Evolutionary conservation across 2,797 vertebrate species (phyloP).

Genomic region (Prionace glauca): DNA sequence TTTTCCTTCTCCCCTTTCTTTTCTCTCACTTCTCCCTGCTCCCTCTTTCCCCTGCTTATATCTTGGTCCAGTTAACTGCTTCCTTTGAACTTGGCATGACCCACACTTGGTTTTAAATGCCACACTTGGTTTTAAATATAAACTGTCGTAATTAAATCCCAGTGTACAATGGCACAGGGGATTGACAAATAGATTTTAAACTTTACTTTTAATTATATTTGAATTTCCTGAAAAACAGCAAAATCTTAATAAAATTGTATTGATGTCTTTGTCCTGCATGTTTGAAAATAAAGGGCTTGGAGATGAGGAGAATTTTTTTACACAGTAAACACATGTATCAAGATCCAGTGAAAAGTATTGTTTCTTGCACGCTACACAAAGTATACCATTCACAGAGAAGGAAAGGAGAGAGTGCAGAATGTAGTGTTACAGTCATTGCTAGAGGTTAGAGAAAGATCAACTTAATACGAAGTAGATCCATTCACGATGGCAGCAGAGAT

Average conservation of each 20-base stretch:
- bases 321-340: background rate
- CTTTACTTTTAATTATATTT: background rate
- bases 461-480: too few species aligned
- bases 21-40: background rate
- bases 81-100: background rate
- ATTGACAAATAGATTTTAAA: background rate
- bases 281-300: background rate
- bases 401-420: too few species aligned
- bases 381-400: too few species aligned
- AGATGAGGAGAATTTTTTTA: background rate
- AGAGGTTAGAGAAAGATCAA: too few species aligned
- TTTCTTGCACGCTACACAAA: too few species aligned
- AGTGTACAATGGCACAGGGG: background rate
- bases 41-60: background rate
- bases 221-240: background rate
- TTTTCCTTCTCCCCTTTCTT: background rate
- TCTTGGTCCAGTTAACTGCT: background rate
- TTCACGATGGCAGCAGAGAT: too few species aligned
- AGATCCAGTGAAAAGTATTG: too few species aligned
- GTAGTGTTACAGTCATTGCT: too few species aligned
- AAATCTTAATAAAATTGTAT: background rate
- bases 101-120: background rate
- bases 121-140: background rate
- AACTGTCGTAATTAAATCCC: background rate
- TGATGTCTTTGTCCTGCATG: background rate